Evolutionary conservation across 2,888 invertebrate species (phyloP), one percentile per base, ranked within the genome.

Genomic region (Chrysolina oricalcia): DNA sequence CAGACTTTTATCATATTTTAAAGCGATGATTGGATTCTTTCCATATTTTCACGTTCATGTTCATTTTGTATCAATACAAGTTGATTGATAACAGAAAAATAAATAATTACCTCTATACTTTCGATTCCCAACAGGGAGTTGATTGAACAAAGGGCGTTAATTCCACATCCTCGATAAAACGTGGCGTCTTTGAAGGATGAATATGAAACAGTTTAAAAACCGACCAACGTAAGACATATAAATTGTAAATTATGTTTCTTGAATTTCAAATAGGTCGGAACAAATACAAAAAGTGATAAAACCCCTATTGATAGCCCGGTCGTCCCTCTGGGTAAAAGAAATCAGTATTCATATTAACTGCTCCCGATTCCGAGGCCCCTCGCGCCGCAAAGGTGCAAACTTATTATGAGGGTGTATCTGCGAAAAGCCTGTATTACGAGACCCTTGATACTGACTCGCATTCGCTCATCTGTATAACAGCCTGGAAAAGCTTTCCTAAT

Each of bases 351-450:
- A 87, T 87, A 87, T 87, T 87, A 87, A 87, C 86, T 85, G 85
- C 82, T 86, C 84, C 83, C 85, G 85, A 86, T 86, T 86, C 83
- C 79, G 79, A 75, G 79, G 74, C 80, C 83, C 81, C 83, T 83
- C 80, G 81, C 81, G 82, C 82, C 83, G 81, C 86, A 86, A 87
- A 87, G 87, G 86, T 87, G 87, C 87, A 87, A 87, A 87, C 87
- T 88, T 87, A 88, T 87, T 87, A 87, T 86, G 86, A 87, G 87
- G 86, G 87, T 86, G 86, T 87, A 87, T 87, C 84, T 83, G 84
- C 78, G 85, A 86, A 85, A 85, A 86, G 86, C 85, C 86, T 83
- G 84, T 85, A 86, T 87, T 86, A 87, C 85, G 85, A 86, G 84
- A 84, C 86, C 86, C 86, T 84, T 84, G 86, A 87, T 86, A 84